Conservation (phyloP, 2,113 vertebrate genomes). For the Machaerirhynchus nigripectus region DNA sequence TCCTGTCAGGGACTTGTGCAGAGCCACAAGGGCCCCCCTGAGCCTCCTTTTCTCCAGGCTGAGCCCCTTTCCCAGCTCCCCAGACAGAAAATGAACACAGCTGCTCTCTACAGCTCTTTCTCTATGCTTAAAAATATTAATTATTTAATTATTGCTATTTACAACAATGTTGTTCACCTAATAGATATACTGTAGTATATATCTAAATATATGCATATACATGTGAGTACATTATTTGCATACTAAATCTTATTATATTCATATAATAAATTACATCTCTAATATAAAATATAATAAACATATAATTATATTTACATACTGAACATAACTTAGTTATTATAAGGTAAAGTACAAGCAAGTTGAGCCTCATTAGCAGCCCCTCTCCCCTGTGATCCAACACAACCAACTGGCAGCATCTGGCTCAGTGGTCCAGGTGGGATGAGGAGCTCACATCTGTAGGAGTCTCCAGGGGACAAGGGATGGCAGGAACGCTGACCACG, state of each 20-base stretch:
- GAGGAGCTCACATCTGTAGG: not conserved
- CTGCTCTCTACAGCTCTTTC: not conserved
- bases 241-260: too few relatives aligned
- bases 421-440: not conserved
- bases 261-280: not conserved
- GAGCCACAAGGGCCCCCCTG: not conserved
- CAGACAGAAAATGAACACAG: not conserved
- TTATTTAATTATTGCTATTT: not conserved
- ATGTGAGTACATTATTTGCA: not conserved
- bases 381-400: not conserved
- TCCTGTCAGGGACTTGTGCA: not conserved
- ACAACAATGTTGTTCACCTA: not conserved
- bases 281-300: not conserved
- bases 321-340: not conserved
- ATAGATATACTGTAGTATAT: not conserved
- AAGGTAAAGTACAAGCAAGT: not conserved
- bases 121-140: not conserved
- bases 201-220: not conserved
- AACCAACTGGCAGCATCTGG: rapidly evolving
- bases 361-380: not conserved
- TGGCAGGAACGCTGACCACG: not conserved
- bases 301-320: not conserved
- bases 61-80: not conserved
- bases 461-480: not conserved
- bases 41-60: not conserved